Base-by-base conservation (phyloP, 2,113 vertebrate species). In the Platichthys stellatus region DNA sequence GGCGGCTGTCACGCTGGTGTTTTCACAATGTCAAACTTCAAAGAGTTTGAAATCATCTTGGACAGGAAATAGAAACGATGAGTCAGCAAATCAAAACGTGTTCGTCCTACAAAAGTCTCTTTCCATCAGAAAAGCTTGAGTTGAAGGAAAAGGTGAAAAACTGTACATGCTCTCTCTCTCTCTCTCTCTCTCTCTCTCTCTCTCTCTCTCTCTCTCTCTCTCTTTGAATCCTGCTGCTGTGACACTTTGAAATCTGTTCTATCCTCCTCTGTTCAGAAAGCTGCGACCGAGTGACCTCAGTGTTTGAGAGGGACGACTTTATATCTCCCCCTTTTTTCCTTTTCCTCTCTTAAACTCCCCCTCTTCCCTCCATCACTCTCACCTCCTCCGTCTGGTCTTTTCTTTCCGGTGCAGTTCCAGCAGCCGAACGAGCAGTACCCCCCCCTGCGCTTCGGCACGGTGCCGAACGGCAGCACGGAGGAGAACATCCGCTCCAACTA, bases 401-500 rank as follows among this genome's bases (percentile, higher is more conserved):
- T 20, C 3, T 47, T 59, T 26, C 26, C 8, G 35, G 35, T 0
- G 8, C 88, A 97, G 97, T 98, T 98, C 75, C 97, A 98, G 95
- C 93, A 96, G 24, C 97, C 97, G 2, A 94, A 96, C 11, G 96
- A 97, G 82, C 97, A 98, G 91, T 97, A 97, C 83, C 97, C 96
- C 0, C 97, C 97, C 0, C 91, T 98, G 67, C 95, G 96, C n/a
- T 97, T 98, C 53, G 97, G 97, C 58, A 98, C 97, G 0, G 96
- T 98, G 77, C 97, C 97, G 18, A 98, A 97, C 7, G 97, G 97
- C 58, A 97, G 96, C 92, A 98, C 96, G 0, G 97, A 98, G 89
- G 96, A 97, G 89, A 98, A 98, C 84, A 98, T 98, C 67, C 96
- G 96, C 79, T 96, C 96, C 92, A 98, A 98, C 92, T 98, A 98